These are phyloP conservation scores for Myathropa florea DNA, from an alignment of 2,888 invertebrate species.

Conservation along the genomic window DNA sequence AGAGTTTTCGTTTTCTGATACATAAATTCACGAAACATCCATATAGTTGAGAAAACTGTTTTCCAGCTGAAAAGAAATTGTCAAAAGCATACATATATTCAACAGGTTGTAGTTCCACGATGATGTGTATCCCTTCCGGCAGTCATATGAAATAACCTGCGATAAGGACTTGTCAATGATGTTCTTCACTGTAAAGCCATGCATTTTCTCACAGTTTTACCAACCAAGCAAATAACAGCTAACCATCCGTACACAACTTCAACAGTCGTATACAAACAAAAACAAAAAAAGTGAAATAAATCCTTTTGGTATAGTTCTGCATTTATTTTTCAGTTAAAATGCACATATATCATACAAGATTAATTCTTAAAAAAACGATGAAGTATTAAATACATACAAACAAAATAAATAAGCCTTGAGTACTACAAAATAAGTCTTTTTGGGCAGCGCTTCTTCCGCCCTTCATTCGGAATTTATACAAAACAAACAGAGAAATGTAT, in stretches of 20 bases:
- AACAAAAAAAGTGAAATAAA: neutral
- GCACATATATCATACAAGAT: neutral
- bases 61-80: too few species aligned
- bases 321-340: constrained; percentile 27
- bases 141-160: too few species aligned
- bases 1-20: too few species aligned
- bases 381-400: constrained; percentile 16
- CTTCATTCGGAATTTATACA: constrained; percentile 7
- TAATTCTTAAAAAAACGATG: constrained; percentile 20
- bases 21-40: too few species aligned
- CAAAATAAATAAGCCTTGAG: constrained; percentile 49
- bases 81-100: too few species aligned
- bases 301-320: neutral
- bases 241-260: neutral
- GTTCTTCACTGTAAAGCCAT: too few species aligned
- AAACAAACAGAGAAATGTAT: neutral
- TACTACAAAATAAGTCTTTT: constrained; percentile 52
- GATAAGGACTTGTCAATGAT: too few species aligned
- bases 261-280: neutral
- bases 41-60: too few species aligned
- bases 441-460: neutral
- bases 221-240: neutral
- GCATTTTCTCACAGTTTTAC: too few species aligned
- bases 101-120: too few species aligned
- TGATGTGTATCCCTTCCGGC: too few species aligned